Percentiles rank a stretch among this genome's conserved stretches.
These are phyloP conservation scores for Allobates femoralis DNA, from an alignment of 2,797 vertebrate genomes.

Conservation along the genomic window DNA sequence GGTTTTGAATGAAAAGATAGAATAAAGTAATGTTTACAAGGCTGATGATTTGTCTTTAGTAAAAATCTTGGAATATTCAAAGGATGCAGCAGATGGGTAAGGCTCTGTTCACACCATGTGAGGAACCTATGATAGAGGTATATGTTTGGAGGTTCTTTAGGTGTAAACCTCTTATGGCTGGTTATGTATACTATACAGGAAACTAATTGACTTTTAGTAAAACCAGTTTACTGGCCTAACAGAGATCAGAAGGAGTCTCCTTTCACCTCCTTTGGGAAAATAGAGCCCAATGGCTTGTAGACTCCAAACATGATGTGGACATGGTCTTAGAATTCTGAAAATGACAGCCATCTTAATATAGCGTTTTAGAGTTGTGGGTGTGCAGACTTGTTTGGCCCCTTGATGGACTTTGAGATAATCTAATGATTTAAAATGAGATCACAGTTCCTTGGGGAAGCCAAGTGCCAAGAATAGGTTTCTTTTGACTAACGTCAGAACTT, in stretches of 20 bases:
- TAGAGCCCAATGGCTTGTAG: too few relatives aligned
- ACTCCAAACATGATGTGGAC: too few relatives aligned
- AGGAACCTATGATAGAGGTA: too few relatives aligned
- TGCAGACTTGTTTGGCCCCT: neutral
- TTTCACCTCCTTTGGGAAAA: too few relatives aligned
- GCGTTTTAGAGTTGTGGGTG: neutral
- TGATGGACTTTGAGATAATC: neutral
- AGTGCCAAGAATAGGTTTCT: neutral
- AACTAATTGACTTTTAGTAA: too few relatives aligned
- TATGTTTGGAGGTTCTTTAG: too few relatives aligned
- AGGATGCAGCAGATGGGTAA: neutral
- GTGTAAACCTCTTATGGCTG: too few relatives aligned
- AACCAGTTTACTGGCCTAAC: too few relatives aligned
- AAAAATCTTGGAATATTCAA: neutral
- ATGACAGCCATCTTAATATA: neutral
- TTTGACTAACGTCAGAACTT: neutral
- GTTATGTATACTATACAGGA: too few relatives aligned
- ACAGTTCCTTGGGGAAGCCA: neutral
- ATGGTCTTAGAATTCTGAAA: neutral
- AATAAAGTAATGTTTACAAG: slow-evolving; percentile 6
- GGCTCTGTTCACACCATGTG: too few relatives aligned
- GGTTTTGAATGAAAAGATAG: neutral
- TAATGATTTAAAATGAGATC: neutral
- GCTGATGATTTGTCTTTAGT: neutral
- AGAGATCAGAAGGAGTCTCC: too few relatives aligned